Base-by-base conservation (phyloP, 2,113 vertebrate species). In the Pomatostomus ruficeps region DNA sequence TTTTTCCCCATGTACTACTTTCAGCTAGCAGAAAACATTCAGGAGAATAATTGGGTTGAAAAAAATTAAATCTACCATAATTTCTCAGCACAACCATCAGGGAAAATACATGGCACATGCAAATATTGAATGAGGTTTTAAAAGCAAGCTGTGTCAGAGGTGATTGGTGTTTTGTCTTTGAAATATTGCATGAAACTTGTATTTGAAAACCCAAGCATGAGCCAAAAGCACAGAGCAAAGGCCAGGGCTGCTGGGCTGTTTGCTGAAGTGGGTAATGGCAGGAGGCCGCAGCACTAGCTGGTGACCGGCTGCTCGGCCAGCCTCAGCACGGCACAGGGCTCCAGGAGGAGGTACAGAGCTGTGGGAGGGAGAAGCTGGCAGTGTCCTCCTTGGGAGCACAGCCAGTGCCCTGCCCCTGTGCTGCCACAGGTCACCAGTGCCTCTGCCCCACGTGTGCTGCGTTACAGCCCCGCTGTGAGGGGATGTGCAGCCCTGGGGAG, bases 401-500 rank as follows among this genome's bases (percentile, higher is more conserved):
- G 51, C 23, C 5, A 0, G 45, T 43, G 46, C 24, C 38, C 61
- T 46, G 36, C 18, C 48, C 73, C 75, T 74, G n/a, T 2, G 9
- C 81, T 84, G 72, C 67, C 10, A 0, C 33, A 36, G 43, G 31
- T 19, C 58, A 36, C 1, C 1, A 3, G 0, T 24, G 33, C 8
- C 7, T 82, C 57, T 61, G 51, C 12, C 28, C 76, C 61, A 2
- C 1, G 3, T 9, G 0, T 28, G 10, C 38, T 35, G 71, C 51
- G 28, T 28, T 55, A 28, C 0, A 31, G 2, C 19, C 42, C 12
- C 0, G 0, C 48, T 17, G 1, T 23, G 11, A 73, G 49, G 55
- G 23, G 40, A 40, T 1, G 12, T 20, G 51, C 49, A 55, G 7
- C 40, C 35, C 62, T 4, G 6, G 35, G 26, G 14, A 55, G 35